Conservation (phyloP, 2,113 vertebrate species). For the Spermophilus dauricus region DNA sequence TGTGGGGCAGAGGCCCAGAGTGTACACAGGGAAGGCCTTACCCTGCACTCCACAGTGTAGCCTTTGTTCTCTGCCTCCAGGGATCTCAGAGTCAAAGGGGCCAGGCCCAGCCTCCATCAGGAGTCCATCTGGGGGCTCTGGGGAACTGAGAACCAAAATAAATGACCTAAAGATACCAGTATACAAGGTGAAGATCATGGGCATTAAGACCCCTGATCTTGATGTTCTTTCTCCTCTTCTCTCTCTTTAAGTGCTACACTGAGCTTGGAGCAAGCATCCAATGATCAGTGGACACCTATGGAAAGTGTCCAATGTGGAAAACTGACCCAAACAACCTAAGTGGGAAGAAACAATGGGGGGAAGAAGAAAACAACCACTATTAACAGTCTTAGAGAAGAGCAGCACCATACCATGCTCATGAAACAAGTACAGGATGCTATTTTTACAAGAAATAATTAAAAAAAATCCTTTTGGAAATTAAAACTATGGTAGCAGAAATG, state of each 20-base stretch:
- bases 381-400: neutral
- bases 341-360: neutral
- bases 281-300: neutral
- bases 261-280: neutral
- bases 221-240: neutral
- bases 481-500: neutral
- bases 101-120: neutral
- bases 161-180: neutral
- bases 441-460: neutral
- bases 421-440: neutral
- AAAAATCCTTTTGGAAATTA: constrained; percentile 18
- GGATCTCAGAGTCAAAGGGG: neutral
- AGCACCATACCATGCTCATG: neutral
- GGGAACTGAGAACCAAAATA: neutral
- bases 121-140: neutral
- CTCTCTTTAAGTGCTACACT: neutral
- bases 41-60: neutral
- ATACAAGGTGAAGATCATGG: rapidly evolving
- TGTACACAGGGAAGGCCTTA: neutral
- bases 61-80: neutral
- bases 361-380: neutral
- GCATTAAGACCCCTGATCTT: neutral
- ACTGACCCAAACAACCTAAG: neutral
- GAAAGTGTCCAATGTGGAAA: neutral
- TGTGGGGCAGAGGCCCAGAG: neutral